A percentile compares a stretch with the other conserved stretches of the same genome.
Evolutionary conservation across 2,797 vertebrate species (phyloP).

Genomic region (Pangasius djambal): DNA sequence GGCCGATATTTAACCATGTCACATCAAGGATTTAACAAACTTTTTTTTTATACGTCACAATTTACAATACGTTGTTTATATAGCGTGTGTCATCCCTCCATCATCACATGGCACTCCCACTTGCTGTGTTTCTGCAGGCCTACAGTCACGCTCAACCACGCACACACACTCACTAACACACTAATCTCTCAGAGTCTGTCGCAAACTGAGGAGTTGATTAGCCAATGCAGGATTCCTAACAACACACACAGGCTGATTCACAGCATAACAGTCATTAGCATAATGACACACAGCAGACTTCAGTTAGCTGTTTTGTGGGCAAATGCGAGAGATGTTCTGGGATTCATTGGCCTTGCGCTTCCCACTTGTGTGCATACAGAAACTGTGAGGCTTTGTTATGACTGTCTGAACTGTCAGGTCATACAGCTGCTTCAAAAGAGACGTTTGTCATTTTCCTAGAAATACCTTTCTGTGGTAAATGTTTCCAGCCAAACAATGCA

Average conservation of each 20-base stretch:
- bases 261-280: conserved; percentile 1
- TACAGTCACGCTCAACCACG: not conserved
- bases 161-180: not conserved
- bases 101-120: not conserved
- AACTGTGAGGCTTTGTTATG: conserved; percentile 3
- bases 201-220: not conserved
- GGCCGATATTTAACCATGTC: not conserved
- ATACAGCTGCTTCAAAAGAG: not conserved
- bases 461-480: not conserved
- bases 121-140: not conserved
- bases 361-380: not conserved
- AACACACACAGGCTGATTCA: not conserved
- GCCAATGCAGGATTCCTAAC: not conserved
- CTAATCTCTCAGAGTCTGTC: not conserved
- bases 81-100: not conserved
- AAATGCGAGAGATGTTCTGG: not conserved
- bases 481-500: not conserved
- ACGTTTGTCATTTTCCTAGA: not conserved
- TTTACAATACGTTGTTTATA: not conserved
- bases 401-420: not conserved
- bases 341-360: not conserved
- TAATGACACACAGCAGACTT: conserved; percentile 5
- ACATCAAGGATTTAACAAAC: not conserved
- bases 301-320: not conserved
- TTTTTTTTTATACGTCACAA: not conserved